Conservation (phyloP, 2,797 vertebrate genomes). For the Hoplostethus atlanticus region DNA sequence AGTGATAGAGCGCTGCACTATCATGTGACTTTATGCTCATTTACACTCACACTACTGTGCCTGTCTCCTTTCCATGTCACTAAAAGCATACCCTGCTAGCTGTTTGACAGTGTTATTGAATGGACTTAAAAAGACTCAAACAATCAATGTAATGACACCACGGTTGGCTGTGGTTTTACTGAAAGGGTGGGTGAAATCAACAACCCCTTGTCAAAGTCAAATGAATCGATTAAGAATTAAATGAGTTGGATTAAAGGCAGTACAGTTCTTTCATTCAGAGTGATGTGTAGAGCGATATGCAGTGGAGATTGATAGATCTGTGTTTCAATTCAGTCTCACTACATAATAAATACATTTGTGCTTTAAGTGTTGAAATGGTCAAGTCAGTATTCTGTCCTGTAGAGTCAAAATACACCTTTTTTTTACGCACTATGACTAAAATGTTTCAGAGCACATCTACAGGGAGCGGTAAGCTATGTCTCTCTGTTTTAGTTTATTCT, state of each 20-base stretch:
- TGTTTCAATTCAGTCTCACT: background rate
- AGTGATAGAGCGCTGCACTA: conserved; percentile 9
- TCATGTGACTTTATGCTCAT: conserved; percentile 63
- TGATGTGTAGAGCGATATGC: background rate
- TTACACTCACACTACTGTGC: conserved; percentile 60
- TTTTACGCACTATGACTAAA: background rate
- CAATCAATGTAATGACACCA: conserved; percentile 61
- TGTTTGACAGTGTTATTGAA: conserved; percentile 67
- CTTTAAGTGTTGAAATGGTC: background rate
- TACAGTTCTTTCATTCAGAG: conserved; percentile 1
- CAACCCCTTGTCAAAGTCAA: conserved; percentile 64
- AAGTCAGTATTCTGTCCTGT: no score
- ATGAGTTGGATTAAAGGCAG: background rate
- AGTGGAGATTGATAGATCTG: background rate
- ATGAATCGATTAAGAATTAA: conserved; percentile 36
- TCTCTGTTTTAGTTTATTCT: background rate
- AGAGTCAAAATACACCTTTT: background rate
- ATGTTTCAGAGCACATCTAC: background rate
- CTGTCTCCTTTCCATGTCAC: conserved; percentile 59
- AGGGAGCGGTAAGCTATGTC: background rate
- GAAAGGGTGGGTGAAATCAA: conserved; percentile 53
- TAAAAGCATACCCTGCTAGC: conserved; percentile 58
- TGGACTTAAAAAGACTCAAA: conserved; percentile 62
- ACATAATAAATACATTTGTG: background rate
- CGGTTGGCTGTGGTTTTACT: conserved; percentile 30